phyloP scores from a whole-genome alignment of 2,888 invertebrate species.

The Drosophila paramelanica region DNA sequence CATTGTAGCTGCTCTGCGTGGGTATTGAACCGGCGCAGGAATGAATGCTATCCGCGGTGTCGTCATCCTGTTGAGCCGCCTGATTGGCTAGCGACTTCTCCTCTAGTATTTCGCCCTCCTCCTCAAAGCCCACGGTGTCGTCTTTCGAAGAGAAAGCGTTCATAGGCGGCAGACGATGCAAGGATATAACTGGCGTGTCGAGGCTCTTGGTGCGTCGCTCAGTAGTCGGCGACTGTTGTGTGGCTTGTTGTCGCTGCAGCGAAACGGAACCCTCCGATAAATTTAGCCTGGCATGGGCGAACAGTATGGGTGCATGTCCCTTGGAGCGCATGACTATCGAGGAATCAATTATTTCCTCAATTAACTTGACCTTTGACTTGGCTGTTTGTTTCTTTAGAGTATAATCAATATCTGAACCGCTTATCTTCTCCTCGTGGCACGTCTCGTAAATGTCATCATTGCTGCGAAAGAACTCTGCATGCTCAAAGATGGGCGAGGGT shows the following conservation, averaged over 20 bases:
- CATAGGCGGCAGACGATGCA: constrained; percentile 91
- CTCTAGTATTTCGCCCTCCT: constrained; percentile 88
- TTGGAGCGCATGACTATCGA: constrained; percentile 89
- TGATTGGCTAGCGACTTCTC: constrained; percentile 86
- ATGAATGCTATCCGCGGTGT: constrained; percentile 85
- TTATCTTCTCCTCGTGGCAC: constrained; percentile 85
- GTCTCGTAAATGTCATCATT: constrained; percentile 86
- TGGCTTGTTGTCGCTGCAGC: constrained; percentile 91
- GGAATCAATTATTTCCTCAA: constrained; percentile 89
- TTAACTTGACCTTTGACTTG: constrained; percentile 86
- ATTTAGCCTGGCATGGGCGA: constrained; percentile 92
- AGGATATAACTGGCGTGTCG: constrained; percentile 92
- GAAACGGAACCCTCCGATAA: constrained; percentile 93
- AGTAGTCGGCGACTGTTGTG: constrained; percentile 90
- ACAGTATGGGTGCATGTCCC: constrained; percentile 91
- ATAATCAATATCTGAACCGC: constrained; percentile 87
- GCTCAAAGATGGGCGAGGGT: constrained; percentile 88
- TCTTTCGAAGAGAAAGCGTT: constrained; percentile 95
- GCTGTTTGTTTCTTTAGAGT: constrained; percentile 81
- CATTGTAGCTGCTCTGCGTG: constrained; percentile 80
- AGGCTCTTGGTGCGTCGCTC: constrained; percentile 93
- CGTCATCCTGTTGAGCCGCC: constrained; percentile 86
- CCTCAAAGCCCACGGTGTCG: constrained; percentile 92
- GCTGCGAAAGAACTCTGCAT: constrained; percentile 87
- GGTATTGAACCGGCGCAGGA: constrained; percentile 85